Evolutionary conservation across 2,797 vertebrate species (phyloP).

Genomic region (Ibycter americanus): DNA sequence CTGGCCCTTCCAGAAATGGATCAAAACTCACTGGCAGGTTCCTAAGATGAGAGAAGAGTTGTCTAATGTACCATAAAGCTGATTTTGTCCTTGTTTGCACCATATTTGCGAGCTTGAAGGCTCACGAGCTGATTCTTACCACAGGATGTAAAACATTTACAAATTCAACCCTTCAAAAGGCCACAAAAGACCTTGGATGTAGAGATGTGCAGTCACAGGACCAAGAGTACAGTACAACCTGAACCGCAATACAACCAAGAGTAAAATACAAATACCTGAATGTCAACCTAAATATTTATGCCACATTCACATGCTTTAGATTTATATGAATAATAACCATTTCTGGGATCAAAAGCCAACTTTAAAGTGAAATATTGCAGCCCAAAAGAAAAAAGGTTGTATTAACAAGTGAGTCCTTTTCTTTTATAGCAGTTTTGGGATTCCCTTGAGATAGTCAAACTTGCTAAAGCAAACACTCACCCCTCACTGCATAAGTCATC

Average conservation of each 20-base stretch:
- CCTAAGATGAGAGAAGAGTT: not conserved
- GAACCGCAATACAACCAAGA: not conserved
- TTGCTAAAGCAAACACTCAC: not conserved
- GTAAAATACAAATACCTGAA: not conserved
- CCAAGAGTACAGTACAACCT: not conserved
- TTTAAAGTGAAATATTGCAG: not conserved
- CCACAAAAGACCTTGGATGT: not conserved
- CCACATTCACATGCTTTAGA: not conserved
- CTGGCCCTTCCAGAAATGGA: not conserved
- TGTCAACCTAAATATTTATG: not conserved
- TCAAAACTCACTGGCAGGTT: not conserved
- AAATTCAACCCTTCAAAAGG: not conserved
- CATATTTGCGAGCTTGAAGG: not conserved
- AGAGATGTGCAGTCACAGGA: not conserved
- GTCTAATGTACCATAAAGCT: not conserved
- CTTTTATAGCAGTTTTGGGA: not conserved
- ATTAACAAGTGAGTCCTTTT: not conserved
- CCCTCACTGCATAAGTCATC: slow-evolving; percentile 25
- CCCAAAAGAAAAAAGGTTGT: not conserved
- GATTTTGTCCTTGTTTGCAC: not conserved
- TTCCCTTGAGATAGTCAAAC: not conserved
- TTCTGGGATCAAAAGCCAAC: slow-evolving; percentile 7
- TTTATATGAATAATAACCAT: not conserved
- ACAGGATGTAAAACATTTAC: not conserved
- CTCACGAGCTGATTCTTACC: not conserved